Base-by-base conservation (phyloP, 37 sponge, comb jelly and placozoan species). In the Haliclona indistincta region DNA sequence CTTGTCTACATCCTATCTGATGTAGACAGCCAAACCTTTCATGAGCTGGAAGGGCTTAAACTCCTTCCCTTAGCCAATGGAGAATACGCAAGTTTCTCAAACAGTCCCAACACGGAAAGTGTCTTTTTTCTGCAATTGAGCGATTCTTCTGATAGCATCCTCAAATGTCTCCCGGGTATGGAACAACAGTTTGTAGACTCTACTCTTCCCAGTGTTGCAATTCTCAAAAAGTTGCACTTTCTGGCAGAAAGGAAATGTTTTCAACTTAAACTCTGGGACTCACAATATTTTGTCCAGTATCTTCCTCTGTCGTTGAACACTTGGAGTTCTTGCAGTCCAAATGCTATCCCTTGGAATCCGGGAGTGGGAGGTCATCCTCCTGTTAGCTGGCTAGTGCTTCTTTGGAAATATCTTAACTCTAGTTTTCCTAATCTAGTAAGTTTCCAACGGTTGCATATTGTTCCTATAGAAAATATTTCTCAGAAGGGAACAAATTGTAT, bases 371-470 rank as follows among this genome's bases (percentile, higher is more conserved):
- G 41, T 37, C 80, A 86, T 30, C 80, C 80, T 60, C 76, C 81
- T 7, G n/a, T 55, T 25, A 10, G 58, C 37, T 88, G 82, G 88
- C 15, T 88, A 38, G 30, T 3, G 2, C 28, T 38, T 64, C 45
- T 88, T 11, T 88, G 88, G 88, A 38, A n/a, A 2, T 88, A 71
- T 70, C 61, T 88, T 20, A 13, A 17, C 42, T n/a, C n/a, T n/a
- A 47, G 43, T 3, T 20, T 56, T 41, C 3, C 26, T 6, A 26
- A 26, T 13, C 28, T 81, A 26, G 6, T 43, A 6, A n/a, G 37
- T 19, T 35, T 82, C 5, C 32, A 29, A 3, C 39, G 58, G 29
- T 43, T 82, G 1, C 74, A 74, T 34, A 39, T 82, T 37, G 42
- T 82, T 4, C 74, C 75, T 35, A n/a, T n/a, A n/a, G 43, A 28